Percentiles rank a stretch among this genome's conserved stretches.
Evolutionary conservation across 2,888 invertebrate species (phyloP).

Genomic region (Eudemis profundana): DNA sequence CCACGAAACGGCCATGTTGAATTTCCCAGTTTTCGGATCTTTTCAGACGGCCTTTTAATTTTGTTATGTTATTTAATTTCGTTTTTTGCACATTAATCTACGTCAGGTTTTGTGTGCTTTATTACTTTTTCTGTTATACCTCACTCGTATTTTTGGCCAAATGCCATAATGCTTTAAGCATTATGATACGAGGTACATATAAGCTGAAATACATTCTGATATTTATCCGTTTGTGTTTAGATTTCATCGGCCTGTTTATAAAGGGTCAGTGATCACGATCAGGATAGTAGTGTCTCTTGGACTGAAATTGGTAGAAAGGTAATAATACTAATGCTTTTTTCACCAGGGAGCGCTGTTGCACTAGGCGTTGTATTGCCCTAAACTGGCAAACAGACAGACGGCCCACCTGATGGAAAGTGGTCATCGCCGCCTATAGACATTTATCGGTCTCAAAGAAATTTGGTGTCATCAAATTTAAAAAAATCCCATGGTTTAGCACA

Average conservation of each 20-base stretch:
- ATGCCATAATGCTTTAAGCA: conserved; percentile 14
- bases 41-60: conserved; percentile 79
- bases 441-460: too few species aligned
- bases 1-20: conserved; percentile 75
- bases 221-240: not conserved
- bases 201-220: not conserved
- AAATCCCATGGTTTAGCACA: too few species aligned
- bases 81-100: conserved; percentile 50
- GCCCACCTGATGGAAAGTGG: too few species aligned
- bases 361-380: too few species aligned
- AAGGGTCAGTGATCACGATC: too few species aligned
- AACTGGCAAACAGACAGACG: too few species aligned
- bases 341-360: too few species aligned
- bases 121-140: conserved; percentile 36
- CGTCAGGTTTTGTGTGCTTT: conserved; percentile 39
- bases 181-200: not conserved
- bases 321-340: too few species aligned
- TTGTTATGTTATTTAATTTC: conserved; percentile 76
- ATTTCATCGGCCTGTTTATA: not conserved
- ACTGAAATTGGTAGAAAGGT: not conserved
- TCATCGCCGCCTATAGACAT: too few species aligned
- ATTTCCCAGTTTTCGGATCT: conserved; percentile 81
- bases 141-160: conserved; percentile 11
- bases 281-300: too few species aligned
- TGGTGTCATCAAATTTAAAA: too few species aligned